A percentile compares a stretch with the other conserved stretches of the same genome.
These are phyloP conservation scores for Platysternon megacephalum DNA, from an alignment of 2,113 vertebrate genomes.

Conservation along the genomic window DNA sequence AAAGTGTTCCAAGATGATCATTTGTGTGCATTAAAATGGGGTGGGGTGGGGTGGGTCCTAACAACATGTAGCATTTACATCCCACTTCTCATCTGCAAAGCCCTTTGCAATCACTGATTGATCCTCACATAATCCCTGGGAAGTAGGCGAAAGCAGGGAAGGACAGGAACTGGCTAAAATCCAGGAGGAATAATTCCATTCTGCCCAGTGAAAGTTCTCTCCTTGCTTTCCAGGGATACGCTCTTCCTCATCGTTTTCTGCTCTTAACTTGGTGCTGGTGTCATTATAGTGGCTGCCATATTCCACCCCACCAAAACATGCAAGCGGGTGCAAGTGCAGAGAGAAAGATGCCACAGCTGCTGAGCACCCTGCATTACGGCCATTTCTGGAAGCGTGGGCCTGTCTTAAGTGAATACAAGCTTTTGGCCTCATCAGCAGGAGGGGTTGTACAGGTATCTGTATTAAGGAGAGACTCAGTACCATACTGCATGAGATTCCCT, in stretches of 20 bases:
- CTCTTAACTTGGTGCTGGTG: neutral
- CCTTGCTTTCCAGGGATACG: neutral
- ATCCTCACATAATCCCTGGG: neutral
- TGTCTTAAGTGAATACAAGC: neutral
- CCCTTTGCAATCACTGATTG: neutral
- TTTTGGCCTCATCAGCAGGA: neutral
- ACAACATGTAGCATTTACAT: neutral
- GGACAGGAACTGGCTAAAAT: neutral
- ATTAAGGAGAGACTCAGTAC: neutral
- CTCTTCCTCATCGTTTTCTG: neutral
- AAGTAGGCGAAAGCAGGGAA: neutral
- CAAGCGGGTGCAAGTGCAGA: rapidly evolving
- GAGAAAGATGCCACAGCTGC: neutral
- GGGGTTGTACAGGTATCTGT: neutral
- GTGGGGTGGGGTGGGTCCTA: neutral
- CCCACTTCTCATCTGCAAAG: neutral
- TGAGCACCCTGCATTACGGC: neutral
- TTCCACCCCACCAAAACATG: too few relatives aligned
- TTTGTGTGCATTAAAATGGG: neutral
- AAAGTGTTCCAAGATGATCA: neutral
- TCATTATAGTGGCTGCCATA: neutral
- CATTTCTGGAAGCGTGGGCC: neutral
- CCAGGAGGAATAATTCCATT: neutral
- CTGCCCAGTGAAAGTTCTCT: neutral
- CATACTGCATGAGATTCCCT: neutral